Conservation (phyloP, 2,797 vertebrate genomes). For the Spinus pinus region DNA sequence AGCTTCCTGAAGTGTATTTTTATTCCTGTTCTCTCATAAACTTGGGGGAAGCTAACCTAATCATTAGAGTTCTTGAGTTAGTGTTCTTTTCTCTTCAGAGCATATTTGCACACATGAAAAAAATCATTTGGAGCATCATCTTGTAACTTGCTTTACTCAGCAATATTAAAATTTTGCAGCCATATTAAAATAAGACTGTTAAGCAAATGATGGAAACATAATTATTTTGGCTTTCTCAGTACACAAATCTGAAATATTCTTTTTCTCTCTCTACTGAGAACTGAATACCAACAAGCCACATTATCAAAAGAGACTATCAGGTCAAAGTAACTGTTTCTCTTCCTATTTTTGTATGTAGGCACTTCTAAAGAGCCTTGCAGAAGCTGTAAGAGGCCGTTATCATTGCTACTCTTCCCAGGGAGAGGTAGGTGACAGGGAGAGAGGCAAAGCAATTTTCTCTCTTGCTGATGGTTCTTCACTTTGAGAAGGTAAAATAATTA, state of each 20-base stretch:
- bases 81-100: not conserved
- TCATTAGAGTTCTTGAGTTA: not conserved
- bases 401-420: constrained; percentile 71
- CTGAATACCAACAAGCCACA: not conserved
- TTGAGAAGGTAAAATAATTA: not conserved
- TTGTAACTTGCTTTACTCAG: not conserved
- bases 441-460: not conserved
- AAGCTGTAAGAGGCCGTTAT: constrained; percentile 65
- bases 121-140: not conserved
- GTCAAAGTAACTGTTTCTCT: not conserved
- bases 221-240: not conserved
- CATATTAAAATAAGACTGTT: not conserved
- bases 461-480: not conserved
- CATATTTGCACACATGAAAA: not conserved
- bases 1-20: not conserved
- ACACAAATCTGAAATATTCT: not conserved
- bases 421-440: constrained; percentile 63
- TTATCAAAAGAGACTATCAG: not conserved
- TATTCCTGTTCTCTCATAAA: not conserved
- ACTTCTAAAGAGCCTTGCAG: constrained; percentile 71
- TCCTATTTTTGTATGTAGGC: constrained; percentile 30
- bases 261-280: not conserved
- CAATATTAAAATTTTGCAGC: not conserved
- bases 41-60: not conserved
- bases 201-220: not conserved